Evolutionary conservation across 2,113 vertebrate species (phyloP).

Genomic region (Machaerirhynchus nigripectus): DNA sequence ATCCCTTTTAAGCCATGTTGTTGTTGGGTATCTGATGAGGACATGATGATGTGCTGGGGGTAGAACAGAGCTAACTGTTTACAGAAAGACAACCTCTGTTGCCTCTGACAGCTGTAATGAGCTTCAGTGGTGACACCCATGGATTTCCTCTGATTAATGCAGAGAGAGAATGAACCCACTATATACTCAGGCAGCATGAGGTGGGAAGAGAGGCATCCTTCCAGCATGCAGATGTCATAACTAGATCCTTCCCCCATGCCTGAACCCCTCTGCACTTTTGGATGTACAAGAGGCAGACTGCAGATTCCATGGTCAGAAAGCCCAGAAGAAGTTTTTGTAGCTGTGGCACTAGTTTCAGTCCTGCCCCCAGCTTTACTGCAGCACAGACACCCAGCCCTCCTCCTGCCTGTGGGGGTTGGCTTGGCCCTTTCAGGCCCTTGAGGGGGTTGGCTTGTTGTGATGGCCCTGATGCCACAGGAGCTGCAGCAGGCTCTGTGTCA

Average conservation of each 20-base stretch:
- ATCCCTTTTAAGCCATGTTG: not conserved
- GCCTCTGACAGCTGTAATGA: not conserved
- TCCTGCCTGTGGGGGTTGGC: not conserved
- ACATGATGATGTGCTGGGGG: not conserved
- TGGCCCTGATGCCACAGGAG: rapidly evolving
- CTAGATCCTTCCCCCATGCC: not conserved
- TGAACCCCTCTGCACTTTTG: not conserved
- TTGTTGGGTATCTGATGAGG: not conserved
- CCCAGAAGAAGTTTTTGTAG: not conserved
- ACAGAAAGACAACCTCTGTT: not conserved
- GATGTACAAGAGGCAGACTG: not conserved
- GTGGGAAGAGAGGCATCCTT: not conserved
- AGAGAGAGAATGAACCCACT: not conserved
- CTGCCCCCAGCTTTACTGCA: not conserved
- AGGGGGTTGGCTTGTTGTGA: not conserved
- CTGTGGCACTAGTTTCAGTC: not conserved
- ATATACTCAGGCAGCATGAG: not conserved
- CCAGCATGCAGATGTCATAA: not conserved
- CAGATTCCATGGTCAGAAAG: not conserved
- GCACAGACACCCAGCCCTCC: not conserved
- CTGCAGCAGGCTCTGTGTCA: rapidly evolving
- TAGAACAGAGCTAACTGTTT: not conserved
- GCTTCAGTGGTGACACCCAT: not conserved
- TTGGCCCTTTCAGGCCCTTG: not conserved
- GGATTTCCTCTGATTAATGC: not conserved